Evolutionary conservation across 2,113 vertebrate species (phyloP), one percentile per base, ranked within the genome.

Genomic region (Tetrax tetrax): DNA sequence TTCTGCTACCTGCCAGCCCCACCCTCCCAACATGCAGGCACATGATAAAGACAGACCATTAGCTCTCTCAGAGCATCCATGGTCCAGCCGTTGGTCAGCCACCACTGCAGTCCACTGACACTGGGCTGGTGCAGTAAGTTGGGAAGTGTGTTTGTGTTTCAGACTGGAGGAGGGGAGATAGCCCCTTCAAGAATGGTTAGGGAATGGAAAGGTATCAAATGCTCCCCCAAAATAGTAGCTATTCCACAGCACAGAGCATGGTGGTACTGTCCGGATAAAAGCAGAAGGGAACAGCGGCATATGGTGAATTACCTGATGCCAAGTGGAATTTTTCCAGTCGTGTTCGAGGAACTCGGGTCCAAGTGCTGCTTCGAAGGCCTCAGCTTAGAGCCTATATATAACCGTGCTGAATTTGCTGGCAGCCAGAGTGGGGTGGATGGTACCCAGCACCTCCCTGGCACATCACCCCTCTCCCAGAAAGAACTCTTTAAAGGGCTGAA

Each of bases 351-450:
- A 89, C 84, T 87, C 70, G 14, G 71, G 70, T 91, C 91, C 91
- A 86, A 93, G 88, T 25, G 48, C 83, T 96, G 72, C 87, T 96
- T 94, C 35, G 65, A 70, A 95, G 89, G 86, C 82, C 91, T 84
- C 91, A 64, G 41, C 69, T 95, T 83, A 90, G 66, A 17, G n/a
- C 74, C 91, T 95, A 92, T 89, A 95, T 95, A 93, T 96, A 96
- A 87, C 75, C 68, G 31, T 45, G 64, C 60, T 92, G 72, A 60
- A 91, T 83, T 66, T 92, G n/a, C 76, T 95, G 95, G 66, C 86
- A 87, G 77, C 51, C 27, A 51, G 78, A 59, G 9, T 45, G 68
- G 48, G 19, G 37, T 85, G 90, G 57, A 71, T 48, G 74, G 91
- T 83, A 57, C 75, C 43, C 93, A 85, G 64, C 51, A 82, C 35